Evolutionary conservation across 2,888 invertebrate genomes (phyloP), one percentile per base, ranked within the genome.

Genomic region (Sesia apiformis): DNA sequence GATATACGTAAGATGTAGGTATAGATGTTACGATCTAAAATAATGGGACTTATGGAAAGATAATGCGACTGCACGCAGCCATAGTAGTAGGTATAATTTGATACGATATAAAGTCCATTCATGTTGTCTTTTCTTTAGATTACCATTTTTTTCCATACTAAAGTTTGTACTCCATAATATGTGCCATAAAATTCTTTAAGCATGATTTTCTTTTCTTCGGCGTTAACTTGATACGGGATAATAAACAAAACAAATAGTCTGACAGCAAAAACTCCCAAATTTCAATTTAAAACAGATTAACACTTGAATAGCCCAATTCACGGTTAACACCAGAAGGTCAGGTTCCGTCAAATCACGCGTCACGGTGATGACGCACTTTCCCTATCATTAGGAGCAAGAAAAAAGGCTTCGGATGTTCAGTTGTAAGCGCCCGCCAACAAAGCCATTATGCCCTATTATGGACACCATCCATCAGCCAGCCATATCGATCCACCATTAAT

Each of bases 391-490:
- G 74, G 71, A 78, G 71, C 69, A 69, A 81, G 81, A 84, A 85
- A 86, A 86, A 81, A 85, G 77, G 68, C 77, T 78, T 77, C 67
- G 74, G 72, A 77, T 71, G 76, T 76, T 80, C 74, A 75, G 76
- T 79, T 75, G 78, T 78, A 78, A 81, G 80, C 81, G 80, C 78
- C 80, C 85, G 82, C 81, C 79, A 85, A 85, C 81, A 84, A 86
- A 87, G 78, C 84, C 83, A 88, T 89, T 89, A 89, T 82, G 83
- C 79, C 84, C 82, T 87, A 88, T 87, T 88, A 88, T 81, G 82
- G 76, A 76, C 76, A 79, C 76, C 84, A 89, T 89, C 84, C 84
- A 89, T 89, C 89, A 88, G 84, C 68, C 72, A 76, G 75, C 76
- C 82, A 84, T 86, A 87, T 88, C 84, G 87, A 88, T 84, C 84